A percentile compares a stretch with the other conserved stretches of the same genome.
These are phyloP conservation scores for Cheilosia impressa DNA, from an alignment of 2,888 invertebrate species.

Conservation along the genomic window DNA sequence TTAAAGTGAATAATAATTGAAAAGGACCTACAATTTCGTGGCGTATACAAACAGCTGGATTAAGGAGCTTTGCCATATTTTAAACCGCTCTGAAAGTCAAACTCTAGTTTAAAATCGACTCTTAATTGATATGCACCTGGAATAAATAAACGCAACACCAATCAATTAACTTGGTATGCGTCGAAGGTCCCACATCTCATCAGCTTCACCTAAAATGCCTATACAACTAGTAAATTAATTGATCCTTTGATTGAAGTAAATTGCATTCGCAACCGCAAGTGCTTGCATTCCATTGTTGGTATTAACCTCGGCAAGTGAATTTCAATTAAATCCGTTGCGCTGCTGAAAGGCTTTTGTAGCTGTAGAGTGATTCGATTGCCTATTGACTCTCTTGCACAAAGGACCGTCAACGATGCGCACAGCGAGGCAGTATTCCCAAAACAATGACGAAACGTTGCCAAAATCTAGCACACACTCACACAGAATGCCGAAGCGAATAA, in stretches of 20 bases:
- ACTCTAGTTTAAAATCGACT: too few species aligned
- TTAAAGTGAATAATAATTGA: too few species aligned
- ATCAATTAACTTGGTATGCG: not conserved
- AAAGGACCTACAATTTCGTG: too few species aligned
- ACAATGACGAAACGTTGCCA: not conserved
- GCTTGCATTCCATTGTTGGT: conserved; percentile 2
- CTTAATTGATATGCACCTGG: not conserved
- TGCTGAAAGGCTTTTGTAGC: conserved; percentile 26
- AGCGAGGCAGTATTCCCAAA: not conserved
- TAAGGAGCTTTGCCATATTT: too few species aligned
- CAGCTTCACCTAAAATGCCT: not conserved
- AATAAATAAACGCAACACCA: not conserved
- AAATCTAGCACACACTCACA: not conserved
- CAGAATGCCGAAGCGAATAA: not conserved
- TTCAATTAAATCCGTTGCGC: conserved; percentile 51
- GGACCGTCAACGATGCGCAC: conserved; percentile 14
- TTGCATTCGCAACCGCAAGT: not conserved
- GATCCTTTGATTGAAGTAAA: not conserved
- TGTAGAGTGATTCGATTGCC: conserved; percentile 33
- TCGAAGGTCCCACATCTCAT: not conserved
- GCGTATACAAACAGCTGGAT: too few species aligned
- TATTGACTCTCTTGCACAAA: conserved; percentile 13
- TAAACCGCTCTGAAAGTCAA: too few species aligned
- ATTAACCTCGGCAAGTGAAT: conserved; percentile 25
- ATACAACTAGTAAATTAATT: not conserved